These are phyloP conservation scores for Linurgus olivaceus DNA, from an alignment of 2,797 vertebrate genomes.

Conservation along the genomic window DNA sequence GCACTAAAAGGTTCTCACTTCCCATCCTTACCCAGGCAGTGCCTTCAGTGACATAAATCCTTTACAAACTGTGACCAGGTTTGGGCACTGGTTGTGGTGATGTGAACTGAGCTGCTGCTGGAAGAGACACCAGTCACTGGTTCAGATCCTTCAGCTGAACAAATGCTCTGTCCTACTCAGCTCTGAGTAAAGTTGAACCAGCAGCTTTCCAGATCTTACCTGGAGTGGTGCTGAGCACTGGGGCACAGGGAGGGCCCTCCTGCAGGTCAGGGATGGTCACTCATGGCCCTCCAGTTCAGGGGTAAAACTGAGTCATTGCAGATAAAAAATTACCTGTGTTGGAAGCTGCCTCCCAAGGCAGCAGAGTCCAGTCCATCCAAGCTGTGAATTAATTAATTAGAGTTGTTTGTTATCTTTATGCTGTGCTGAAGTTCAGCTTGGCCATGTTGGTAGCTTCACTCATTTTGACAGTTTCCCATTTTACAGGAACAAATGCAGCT, in stretches of 20 bases:
- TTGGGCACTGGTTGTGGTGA: neutral
- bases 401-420: neutral
- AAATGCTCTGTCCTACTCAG: neutral
- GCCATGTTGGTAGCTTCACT: neutral
- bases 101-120: neutral
- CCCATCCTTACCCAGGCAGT: neutral
- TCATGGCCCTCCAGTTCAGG: neutral
- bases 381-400: neutral
- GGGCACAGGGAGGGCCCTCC: neutral
- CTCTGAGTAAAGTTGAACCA: neutral
- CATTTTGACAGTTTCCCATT: neutral
- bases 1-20: neutral
- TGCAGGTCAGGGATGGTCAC: neutral
- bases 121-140: neutral
- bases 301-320: neutral
- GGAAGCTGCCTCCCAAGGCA: neutral
- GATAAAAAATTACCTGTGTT: accelerated
- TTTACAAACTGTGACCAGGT: neutral
- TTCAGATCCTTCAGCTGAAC: neutral
- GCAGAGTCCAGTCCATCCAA: neutral
- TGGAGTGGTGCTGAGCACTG: neutral
- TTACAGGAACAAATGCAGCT: neutral
- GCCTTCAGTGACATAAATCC: neutral
- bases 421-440: neutral
- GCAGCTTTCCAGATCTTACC: neutral